Percentiles rank a stretch among this genome's conserved stretches.
phyloP scores from a whole-genome alignment of 1,140 invertebrate genomes.

The Hylaeus volcanicus region DNA sequence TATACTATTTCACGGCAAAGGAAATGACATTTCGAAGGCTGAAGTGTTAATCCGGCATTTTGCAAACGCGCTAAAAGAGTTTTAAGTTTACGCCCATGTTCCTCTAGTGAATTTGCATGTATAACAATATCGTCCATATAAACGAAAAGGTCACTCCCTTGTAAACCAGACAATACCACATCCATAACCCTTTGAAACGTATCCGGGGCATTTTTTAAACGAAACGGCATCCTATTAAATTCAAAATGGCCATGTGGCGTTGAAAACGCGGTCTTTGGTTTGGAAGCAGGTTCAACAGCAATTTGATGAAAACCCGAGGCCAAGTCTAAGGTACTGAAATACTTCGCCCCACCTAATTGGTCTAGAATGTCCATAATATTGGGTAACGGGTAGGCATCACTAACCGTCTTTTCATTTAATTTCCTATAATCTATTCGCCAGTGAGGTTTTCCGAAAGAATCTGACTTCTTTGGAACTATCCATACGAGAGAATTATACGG shows the following conservation, averaged over 20 bases:
- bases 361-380: not conserved
- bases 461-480: not conserved
- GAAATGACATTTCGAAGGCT: not conserved
- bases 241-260: slow-evolving; percentile 65
- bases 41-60: not conserved
- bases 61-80: not conserved
- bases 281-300: slow-evolving; percentile 67
- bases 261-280: slow-evolving; percentile 77
- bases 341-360: slow-evolving; percentile 70
- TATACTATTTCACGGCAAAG: not conserved
- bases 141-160: slow-evolving; percentile 49
- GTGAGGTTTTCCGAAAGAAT: not conserved
- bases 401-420: not conserved
- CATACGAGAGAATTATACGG: not conserved
- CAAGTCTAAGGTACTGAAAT: slow-evolving; percentile 78
- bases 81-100: not conserved
- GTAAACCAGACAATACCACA: slow-evolving; percentile 35
- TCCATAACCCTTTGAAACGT: slow-evolving; percentile 71
- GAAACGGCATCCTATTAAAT: slow-evolving; percentile 65
- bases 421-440: not conserved
- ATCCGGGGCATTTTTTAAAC: slow-evolving; percentile 61
- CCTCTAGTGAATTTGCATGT: not conserved
- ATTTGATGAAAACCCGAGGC: slow-evolving; percentile 81
- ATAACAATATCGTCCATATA: slow-evolving; percentile 65
- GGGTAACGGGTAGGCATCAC: not conserved